Evolutionary conservation across 1,140 invertebrate species (phyloP), one percentile per base, ranked within the genome.

Genomic region (Mercenaria mercenaria): DNA sequence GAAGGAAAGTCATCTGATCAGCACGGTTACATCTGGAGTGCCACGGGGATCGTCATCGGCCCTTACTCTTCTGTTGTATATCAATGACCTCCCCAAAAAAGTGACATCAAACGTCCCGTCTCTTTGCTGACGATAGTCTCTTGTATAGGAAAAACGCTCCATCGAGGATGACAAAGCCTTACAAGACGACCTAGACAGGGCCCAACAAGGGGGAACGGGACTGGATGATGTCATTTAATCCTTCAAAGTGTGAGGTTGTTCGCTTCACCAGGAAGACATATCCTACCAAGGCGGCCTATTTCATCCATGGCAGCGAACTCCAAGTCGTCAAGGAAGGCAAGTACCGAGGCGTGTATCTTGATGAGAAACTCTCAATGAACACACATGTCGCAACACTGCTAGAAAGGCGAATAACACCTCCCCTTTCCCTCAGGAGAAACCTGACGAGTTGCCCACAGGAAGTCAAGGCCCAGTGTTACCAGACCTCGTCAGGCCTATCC

Each of bases 161-260:
- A 6, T 34, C 11, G n/a, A 8, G 61, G 61, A 67, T 34, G n/a
- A 8, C n/a, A 67, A 67, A 23, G 61, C 61, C 52, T 43, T 89
- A 4, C 88, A 89, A 64, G 43, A 52, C 11, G 79, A 83, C 64
- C 41, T 89, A 26, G 74, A 67, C 34, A 41, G 32, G 6, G 59
- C 87, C 4, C 61, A 90, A 61, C 15, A 69, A 87, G n/a, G 87
- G 84, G 61, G 83, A 86, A 80, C 29, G 59, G 13, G 29, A 77
- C 10, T 87, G n/a, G n/a, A n/a, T n/a, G n/a, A n/a, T n/a, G n/a
- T n/a, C n/a, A n/a, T n/a, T n/a, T n/a, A n/a, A n/a, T n/a, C n/a
- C n/a, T n/a, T n/a, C n/a, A n/a, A n/a, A n/a, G n/a, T n/a, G n/a
- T n/a, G n/a, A n/a, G n/a, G n/a, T n/a, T n/a, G n/a, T n/a, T n/a